These are phyloP conservation scores for Abscondita cerata DNA, from an alignment of 2,888 invertebrate genomes.

Conservation along the genomic window DNA sequence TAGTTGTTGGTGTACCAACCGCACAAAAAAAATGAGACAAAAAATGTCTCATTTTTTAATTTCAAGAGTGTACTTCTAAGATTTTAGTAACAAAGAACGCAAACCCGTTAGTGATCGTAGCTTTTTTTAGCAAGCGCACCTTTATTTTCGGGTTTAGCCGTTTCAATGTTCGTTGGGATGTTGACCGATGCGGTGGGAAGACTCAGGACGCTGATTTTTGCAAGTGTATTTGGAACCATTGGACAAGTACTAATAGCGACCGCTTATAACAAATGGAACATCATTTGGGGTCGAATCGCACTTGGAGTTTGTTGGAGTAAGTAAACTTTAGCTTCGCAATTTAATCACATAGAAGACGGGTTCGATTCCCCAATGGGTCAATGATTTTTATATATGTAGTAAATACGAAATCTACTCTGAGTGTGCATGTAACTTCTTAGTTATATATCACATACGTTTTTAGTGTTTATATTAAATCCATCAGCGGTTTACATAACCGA, in stretches of 20 bases:
- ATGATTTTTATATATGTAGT: too few relatives aligned
- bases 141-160: slow-evolving; percentile 62
- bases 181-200: slow-evolving; percentile 64
- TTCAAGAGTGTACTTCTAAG: too few relatives aligned
- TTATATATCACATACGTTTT: too few relatives aligned
- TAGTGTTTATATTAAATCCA: slow-evolving; percentile 64
- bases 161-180: slow-evolving; percentile 62
- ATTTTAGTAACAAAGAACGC: too few relatives aligned
- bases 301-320: slow-evolving; percentile 62
- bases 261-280: slow-evolving; percentile 59
- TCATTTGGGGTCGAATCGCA: slow-evolving; percentile 61
- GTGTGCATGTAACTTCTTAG: too few relatives aligned
- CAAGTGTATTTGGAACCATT: slow-evolving; percentile 60
- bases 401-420: too few relatives aligned
- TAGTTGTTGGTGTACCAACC: too few relatives aligned
- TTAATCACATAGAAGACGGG: too few relatives aligned
- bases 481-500: slow-evolving; percentile 68
- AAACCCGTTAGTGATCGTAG: too few relatives aligned
- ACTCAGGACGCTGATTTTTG: slow-evolving; percentile 62
- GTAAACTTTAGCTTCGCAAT: not conserved
- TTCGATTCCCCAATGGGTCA: too few relatives aligned
- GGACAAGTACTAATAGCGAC: slow-evolving; percentile 64
- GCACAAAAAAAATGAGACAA: too few relatives aligned
- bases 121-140: slow-evolving; percentile 62
- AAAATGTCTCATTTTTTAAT: too few relatives aligned